These are phyloP conservation scores for Drosophila mercatorum DNA, from an alignment of 2,888 invertebrate genomes.

Conservation along the genomic window DNA sequence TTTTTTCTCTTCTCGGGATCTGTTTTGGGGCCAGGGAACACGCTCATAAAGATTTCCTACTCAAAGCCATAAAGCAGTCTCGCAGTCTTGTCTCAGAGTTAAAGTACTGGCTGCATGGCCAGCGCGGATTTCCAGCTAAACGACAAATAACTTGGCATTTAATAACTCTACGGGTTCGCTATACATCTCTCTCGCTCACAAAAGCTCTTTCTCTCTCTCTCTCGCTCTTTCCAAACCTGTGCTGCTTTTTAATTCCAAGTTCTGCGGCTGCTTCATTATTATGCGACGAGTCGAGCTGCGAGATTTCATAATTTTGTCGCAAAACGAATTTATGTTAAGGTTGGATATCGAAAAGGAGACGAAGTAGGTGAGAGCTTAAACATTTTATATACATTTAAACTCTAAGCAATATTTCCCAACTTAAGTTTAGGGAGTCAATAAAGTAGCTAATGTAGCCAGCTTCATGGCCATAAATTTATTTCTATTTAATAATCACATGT, in stretches of 20 bases:
- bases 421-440: not conserved
- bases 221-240: not conserved
- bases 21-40: constrained; percentile 36
- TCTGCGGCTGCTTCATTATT: constrained; percentile 59
- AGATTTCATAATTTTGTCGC: constrained; percentile 66
- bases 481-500: constrained; percentile 61
- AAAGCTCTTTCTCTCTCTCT: not conserved
- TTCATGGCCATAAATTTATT: constrained; percentile 19
- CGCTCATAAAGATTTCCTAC: constrained; percentile 76
- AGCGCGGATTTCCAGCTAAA: constrained; percentile 76
- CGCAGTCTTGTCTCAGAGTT: constrained; percentile 62
- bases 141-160: constrained; percentile 81
- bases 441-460: not conserved
- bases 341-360: constrained; percentile 2
- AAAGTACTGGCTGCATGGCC: constrained; percentile 62
- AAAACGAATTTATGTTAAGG: constrained; percentile 64
- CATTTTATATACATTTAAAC: not conserved
- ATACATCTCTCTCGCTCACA: not conserved
- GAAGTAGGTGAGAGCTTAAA: not conserved
- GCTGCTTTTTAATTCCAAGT: constrained; percentile 10
- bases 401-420: not conserved
- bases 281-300: constrained; percentile 57
- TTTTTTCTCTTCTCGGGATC: not conserved
- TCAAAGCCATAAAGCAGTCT: constrained; percentile 75
- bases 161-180: constrained; percentile 66